Conservation (phyloP, 92 coral and sea anemone genomes). For the Umimayanthus kanabou region DNA sequence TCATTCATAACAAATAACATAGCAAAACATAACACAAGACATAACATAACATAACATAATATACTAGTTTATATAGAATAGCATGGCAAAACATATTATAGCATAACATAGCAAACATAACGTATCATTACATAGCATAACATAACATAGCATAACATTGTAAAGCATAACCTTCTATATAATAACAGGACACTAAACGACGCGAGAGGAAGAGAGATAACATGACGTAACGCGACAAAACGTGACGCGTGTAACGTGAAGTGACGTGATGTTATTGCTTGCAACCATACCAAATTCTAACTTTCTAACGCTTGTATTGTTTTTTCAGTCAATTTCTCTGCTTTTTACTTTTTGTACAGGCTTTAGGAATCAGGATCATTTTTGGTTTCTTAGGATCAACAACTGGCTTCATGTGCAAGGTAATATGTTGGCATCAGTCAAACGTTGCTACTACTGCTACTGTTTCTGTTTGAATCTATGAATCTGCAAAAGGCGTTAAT, state of each 20-base stretch:
- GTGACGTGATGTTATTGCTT: background rate
- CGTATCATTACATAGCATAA: no score
- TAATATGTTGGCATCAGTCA: background rate
- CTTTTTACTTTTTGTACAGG: background rate
- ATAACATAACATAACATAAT: no score
- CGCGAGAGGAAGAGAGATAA: no score
- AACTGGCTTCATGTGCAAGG: constrained; percentile 42
- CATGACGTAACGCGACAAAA: background rate
- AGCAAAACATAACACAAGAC: no score
- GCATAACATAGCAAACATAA: no score
- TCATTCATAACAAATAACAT: no score
- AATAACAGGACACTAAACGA: no score
- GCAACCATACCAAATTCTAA: background rate
- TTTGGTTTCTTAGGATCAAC: constrained; percentile 27
- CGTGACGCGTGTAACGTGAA: background rate
- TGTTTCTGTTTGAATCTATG: background rate
- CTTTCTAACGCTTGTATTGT: background rate
- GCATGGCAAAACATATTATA: no score
- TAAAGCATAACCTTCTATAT: no score
- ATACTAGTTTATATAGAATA: no score
- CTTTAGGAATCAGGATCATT: constrained; percentile 20
- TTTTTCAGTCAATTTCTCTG: background rate
- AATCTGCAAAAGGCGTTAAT: background rate
- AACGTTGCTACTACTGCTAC: background rate
- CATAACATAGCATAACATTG: no score